Evolutionary conservation across 2,888 invertebrate genomes (phyloP), one percentile per base, ranked within the genome.

Genomic region (Cosmopolites sordidus): DNA sequence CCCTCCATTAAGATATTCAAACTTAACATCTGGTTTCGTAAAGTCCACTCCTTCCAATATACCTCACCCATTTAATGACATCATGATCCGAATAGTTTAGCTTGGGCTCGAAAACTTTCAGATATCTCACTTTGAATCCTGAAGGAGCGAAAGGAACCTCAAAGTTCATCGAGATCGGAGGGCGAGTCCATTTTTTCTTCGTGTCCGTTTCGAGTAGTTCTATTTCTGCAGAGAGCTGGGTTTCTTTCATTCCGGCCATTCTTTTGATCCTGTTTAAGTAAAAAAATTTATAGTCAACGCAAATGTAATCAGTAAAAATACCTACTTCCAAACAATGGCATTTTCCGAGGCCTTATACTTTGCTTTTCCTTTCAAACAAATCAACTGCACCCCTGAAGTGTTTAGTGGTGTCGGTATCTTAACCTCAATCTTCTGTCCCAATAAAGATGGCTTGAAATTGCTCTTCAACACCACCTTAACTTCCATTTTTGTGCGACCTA

Each of bases 271-370:
- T 87, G 60, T 12, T 22, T 8, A 22, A 22, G 8, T 22, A 22
- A 22, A 22, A 22, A 22, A 22, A 22, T 5, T 22, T 22, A 5
- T 8, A 22, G 3, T 22, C n/a, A n/a, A n/a, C n/a, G n/a, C n/a
- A n/a, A n/a, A n/a, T n/a, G n/a, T n/a, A 44, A 15, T 16, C 29
- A 11, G 12, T 29, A 16, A 43, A n/a, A n/a, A 30, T 56, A 81
- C 87, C 83, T 72, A 91, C 87, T 96, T 96, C 85, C 85, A 85
- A n/a, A 85, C 84, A 65, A 99, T 99, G 45, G 99, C 99, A 74
- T 99, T 99, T 76, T 99, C 99, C 0, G 97, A 97, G 0, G 99
- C 94, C 78, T 99, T 99, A 74, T 99, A 99, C 73, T 99, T 99
- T 30, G 99, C 99, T 73, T 98, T 98, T 2, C 98, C 99, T 73